Base-by-base conservation (phyloP, 2,113 vertebrate species). In the Morone saxatilis region DNA sequence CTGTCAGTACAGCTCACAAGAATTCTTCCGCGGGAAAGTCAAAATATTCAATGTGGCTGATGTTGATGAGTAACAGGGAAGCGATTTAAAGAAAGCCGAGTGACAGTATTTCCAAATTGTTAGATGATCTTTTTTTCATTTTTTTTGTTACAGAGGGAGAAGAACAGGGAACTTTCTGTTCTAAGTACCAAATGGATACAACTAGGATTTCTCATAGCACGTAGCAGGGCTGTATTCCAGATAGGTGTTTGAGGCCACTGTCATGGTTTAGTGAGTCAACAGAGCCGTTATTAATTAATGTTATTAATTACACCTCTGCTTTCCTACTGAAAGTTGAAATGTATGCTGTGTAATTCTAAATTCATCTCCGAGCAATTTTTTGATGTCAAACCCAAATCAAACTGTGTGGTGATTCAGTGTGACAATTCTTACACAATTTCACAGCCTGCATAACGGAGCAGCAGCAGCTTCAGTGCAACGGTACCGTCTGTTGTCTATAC, bases 11-110 rank as follows among this genome's bases (percentile, higher is more conserved):
- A 81, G 80, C 82, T 86, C 71, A 71, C 54, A 79, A 31, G 43
- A 81, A 61, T 86, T 83, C 66, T 68, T 81, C 60, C 22, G 38
- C 25, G 5, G 76, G 76, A 88, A 88, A 82, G 84, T 84, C 85
- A 80, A 89, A 89, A 90, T 88, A 80, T 51, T 86, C 65, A 70
- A 67, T 78, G 61, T 70, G 84, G 62, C 81, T 56, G 56, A 75
- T 54, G 45, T 25, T 59, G 76, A 88, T 63, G 83, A 67, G 83
- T 67, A 60, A 73, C 51, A 69, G 51, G 68, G 40, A 68, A 68
- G 48, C 77, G 65, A 48, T 86, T 83, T 76, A 43, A 38, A 57
- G 57, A 56, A 54, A 82, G 65, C 45, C 0, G 16, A 53, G 78
- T 65, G 59, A 87, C 68, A 73, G 60, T 38, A 1, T 89, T 81